Percentiles rank a stretch among this genome's conserved stretches.
Evolutionary conservation across 2,113 vertebrate species (phyloP).

Genomic region (Struthidea cinerea): DNA sequence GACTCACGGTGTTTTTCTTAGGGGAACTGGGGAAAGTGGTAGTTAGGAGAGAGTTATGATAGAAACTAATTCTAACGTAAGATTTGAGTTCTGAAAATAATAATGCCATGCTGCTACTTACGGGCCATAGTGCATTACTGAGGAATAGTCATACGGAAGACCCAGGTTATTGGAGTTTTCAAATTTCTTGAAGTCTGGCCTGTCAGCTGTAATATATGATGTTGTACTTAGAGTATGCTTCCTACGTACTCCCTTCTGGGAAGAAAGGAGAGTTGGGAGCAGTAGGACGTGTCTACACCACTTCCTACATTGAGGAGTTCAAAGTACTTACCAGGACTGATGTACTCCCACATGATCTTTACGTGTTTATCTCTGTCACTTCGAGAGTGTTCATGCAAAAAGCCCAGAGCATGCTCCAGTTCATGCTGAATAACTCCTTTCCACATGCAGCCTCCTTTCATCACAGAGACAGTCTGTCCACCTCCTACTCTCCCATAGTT

Average conservation of each 20-base stretch:
- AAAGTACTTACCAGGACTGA: slow-evolving; percentile 66
- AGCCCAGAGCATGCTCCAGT: slow-evolving; percentile 82
- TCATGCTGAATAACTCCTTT: slow-evolving; percentile 82
- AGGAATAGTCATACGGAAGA: slow-evolving; percentile 62
- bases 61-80: not conserved
- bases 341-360: slow-evolving; percentile 81
- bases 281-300: not conserved
- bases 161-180: slow-evolving; percentile 53
- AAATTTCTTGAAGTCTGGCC: slow-evolving; percentile 54
- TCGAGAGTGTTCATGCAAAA: slow-evolving; percentile 84
- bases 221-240: not conserved
- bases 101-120: slow-evolving; percentile 2
- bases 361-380: slow-evolving; percentile 81
- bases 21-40: not conserved
- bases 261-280: not conserved
- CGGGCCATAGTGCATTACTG: slow-evolving; percentile 70
- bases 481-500: slow-evolving; percentile 80
- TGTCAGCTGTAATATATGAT: slow-evolving; percentile 43
- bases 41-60: not conserved
- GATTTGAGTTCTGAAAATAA: not conserved
- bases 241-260: not conserved
- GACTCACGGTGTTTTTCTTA: not conserved
- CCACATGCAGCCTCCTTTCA: slow-evolving; percentile 79
- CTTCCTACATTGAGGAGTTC: not conserved
- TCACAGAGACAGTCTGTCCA: slow-evolving; percentile 76